Evolutionary conservation across 1,140 invertebrate genomes (phyloP), one percentile per base, ranked within the genome.

Genomic region (Laodelphax striatellus): DNA sequence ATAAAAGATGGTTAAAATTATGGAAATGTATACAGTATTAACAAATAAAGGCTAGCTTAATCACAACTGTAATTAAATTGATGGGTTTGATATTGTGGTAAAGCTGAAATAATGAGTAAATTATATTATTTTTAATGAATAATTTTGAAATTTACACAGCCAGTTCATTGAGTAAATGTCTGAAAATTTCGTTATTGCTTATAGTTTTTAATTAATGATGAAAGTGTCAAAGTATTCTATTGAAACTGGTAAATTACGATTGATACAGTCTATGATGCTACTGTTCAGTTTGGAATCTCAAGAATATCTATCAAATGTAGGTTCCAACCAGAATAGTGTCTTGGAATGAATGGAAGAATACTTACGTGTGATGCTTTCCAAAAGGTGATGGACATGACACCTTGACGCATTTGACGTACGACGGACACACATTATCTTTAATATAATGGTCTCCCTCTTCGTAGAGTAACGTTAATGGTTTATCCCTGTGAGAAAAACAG

Each of bases 351-450:
- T 28, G 24, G 2, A 28, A 65, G 68, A 41, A 66, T 61, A 75
- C 76, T 77, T 75, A 88, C 79, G 90, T 91, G 70, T 97, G 94
- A 78, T 96, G 94, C 63, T 85, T 89, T 24, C 92, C 91, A 77
- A 87, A 96, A 0, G 82, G 79, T 62, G 85, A 83, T 4, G 80
- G 79, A 82, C 92, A 86, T 67, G 84, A 76, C 8, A 95, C 76
- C 69, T 81, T 76, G 65, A 88, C 74, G 55, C 82, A 72, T 63
- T 77, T 83, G 0, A 90, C 78, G 67, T 86, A 84, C 0, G 79
- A 75, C 64, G 78, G 81, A 63, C 62, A 62, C 28, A 62, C 62
- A 11, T 46, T 41, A 14, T 34, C 46, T 38, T 62, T n/a, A 5
- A 38, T 38, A 38, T 38, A 38, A 6, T 65, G 82, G 56, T 82